phyloP scores from a whole-genome alignment of 2,888 invertebrate genomes.

The Melipona beecheii region DNA sequence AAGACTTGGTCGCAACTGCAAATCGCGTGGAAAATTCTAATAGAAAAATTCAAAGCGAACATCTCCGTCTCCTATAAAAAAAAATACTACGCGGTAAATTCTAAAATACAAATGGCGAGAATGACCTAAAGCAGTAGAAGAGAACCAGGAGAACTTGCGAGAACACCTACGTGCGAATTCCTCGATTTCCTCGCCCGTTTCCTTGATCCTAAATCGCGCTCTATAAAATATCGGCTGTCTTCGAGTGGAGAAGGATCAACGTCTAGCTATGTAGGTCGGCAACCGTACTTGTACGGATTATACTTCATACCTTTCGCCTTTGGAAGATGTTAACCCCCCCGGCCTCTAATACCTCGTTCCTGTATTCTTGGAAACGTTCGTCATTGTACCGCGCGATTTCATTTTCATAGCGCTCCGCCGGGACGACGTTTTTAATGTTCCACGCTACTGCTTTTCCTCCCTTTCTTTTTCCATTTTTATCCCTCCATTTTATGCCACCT shows the following conservation, averaged over 20 bases:
- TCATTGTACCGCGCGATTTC: slow-evolving; percentile 27
- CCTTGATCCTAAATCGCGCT: slow-evolving; percentile 60
- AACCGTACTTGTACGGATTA: slow-evolving; percentile 42
- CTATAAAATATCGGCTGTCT: slow-evolving; percentile 62
- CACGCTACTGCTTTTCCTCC: neutral
- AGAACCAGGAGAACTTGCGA: too few relatives aligned
- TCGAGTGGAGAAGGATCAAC: slow-evolving; percentile 48
- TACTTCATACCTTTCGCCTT: slow-evolving; percentile 55
- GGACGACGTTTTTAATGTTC: slow-evolving; percentile 8
- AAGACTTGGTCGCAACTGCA: too few relatives aligned
- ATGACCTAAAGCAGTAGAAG: too few relatives aligned
- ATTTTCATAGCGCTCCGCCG: slow-evolving; percentile 25
- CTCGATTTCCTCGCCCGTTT: slow-evolving; percentile 21
- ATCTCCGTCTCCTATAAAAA: too few relatives aligned
- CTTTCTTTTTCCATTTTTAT: neutral
- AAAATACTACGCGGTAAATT: too few relatives aligned
- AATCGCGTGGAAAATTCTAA: too few relatives aligned
- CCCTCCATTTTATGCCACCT: neutral
- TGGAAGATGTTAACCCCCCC: slow-evolving; percentile 18
- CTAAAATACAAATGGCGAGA: too few relatives aligned
- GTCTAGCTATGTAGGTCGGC: slow-evolving; percentile 61
- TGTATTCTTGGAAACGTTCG: slow-evolving; percentile 31
- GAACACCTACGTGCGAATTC: slow-evolving; percentile 27
- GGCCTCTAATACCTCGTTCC: slow-evolving; percentile 16
- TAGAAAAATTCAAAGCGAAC: too few relatives aligned